phyloP scores from a whole-genome alignment of 2,797 vertebrate species.

The Apogon hyalosoma region DNA sequence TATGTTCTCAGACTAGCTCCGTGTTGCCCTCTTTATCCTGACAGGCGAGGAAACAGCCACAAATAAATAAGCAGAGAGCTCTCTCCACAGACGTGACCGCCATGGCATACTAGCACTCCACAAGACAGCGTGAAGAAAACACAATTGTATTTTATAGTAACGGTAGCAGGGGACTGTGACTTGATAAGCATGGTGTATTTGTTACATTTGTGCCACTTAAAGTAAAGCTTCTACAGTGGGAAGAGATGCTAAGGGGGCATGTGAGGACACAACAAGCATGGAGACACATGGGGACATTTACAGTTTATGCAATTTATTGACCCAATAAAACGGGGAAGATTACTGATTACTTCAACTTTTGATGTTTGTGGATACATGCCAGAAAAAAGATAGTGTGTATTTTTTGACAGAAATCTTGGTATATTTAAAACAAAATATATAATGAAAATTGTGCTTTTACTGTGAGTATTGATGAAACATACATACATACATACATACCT shows the following conservation, averaged over 20 bases:
- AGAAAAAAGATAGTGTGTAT: no score
- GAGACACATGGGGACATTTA: slow-evolving; percentile 35
- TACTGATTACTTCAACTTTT: background rate
- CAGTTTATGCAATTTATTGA: slow-evolving; percentile 5
- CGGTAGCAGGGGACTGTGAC: slow-evolving; percentile 66
- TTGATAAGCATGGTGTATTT: slow-evolving; percentile 76
- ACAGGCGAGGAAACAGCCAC: slow-evolving; percentile 82
- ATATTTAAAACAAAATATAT: background rate
- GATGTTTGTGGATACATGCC: no score
- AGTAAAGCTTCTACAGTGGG: slow-evolving; percentile 66
- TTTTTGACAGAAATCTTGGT: background rate
- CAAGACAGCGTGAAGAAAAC: slow-evolving; percentile 70
- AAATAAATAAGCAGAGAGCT: slow-evolving; percentile 82
- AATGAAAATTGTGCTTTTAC: no score
- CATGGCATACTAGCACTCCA: slow-evolving; percentile 72
- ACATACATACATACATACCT: no score
- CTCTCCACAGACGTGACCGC: slow-evolving; percentile 77
- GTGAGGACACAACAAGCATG: slow-evolving; percentile 68
- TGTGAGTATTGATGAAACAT: no score
- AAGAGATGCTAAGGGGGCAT: slow-evolving; percentile 58
- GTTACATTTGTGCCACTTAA: slow-evolving; percentile 80
- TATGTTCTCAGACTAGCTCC: slow-evolving; percentile 83
- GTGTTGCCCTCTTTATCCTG: slow-evolving; percentile 84
- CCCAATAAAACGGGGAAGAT: slow-evolving; percentile 10
- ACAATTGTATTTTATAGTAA: slow-evolving; percentile 73